Conservation (phyloP, 2,888 invertebrate species). For the Synanthedon myopaeformis region DNA sequence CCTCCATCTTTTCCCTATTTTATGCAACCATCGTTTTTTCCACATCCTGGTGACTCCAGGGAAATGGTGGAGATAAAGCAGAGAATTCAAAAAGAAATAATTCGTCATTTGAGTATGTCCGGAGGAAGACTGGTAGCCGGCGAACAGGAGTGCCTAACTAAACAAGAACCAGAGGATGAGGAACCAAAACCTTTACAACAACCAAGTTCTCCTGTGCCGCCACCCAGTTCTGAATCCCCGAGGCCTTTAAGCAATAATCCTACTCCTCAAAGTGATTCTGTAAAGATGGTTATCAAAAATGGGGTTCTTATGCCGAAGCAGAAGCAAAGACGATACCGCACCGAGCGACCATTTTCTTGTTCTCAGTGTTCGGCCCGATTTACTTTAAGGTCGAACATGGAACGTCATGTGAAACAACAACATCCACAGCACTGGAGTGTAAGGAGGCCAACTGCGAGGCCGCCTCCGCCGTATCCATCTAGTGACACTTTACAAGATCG, state of each 20-base stretch:
- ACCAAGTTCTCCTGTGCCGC: slow-evolving; percentile 48
- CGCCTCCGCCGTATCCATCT: slow-evolving; percentile 47
- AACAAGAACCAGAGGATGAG: slow-evolving; percentile 66
- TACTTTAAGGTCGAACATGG: slow-evolving; percentile 94
- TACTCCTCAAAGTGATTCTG: slow-evolving; percentile 70
- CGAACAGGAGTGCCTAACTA: slow-evolving; percentile 44
- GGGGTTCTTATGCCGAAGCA: slow-evolving; percentile 92
- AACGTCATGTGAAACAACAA: slow-evolving; percentile 93
- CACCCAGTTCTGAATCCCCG: slow-evolving; percentile 59
- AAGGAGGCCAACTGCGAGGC: slow-evolving; percentile 70
- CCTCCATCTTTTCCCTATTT: slow-evolving; percentile 75
- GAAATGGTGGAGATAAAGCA: slow-evolving; percentile 78
- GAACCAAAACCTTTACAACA: slow-evolving; percentile 60
- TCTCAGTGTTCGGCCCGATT: slow-evolving; percentile 92
- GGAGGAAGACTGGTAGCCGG: slow-evolving; percentile 73
- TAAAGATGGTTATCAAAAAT: slow-evolving; percentile 92
- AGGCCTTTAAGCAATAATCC: slow-evolving; percentile 52
- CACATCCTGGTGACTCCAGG: slow-evolving; percentile 67
- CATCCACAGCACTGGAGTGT: slow-evolving; percentile 93
- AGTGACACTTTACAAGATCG: slow-evolving; percentile 45
- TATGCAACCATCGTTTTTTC: slow-evolving; percentile 70
- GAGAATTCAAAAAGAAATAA: slow-evolving; percentile 74
- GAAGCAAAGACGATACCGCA: slow-evolving; percentile 89
- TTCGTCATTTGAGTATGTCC: slow-evolving; percentile 75
- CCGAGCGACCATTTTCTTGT: slow-evolving; percentile 91